Conservation (phyloP, 2,888 invertebrate genomes). For the Athalia cordata region DNA sequence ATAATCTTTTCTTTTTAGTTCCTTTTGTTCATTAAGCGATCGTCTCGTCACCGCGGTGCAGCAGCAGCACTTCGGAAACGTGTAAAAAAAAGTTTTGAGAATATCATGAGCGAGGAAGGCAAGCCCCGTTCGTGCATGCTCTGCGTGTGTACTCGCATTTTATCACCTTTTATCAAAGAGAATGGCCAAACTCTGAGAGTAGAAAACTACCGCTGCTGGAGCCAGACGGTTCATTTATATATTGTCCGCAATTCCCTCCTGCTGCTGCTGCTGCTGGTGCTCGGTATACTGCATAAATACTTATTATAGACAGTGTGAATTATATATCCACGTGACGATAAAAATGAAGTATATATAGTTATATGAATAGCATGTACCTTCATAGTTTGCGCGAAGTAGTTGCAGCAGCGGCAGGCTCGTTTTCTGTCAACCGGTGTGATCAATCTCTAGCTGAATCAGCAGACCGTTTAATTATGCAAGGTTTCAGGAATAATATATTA, state of each 20-base stretch:
- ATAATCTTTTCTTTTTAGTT: background rate
- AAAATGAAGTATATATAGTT: background rate
- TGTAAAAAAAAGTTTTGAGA: too few species aligned
- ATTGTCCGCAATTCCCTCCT: constrained; percentile 22
- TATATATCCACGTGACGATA: background rate
- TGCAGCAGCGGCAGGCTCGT: background rate
- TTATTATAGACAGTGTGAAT: too few species aligned
- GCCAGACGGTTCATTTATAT: constrained; percentile 10
- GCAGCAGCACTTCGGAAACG: background rate
- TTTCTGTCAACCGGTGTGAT: constrained; percentile 18
- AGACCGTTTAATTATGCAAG: constrained; percentile 43
- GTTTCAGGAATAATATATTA: constrained; percentile 33
- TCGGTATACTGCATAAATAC: background rate
- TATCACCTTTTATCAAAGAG: constrained; percentile 36
- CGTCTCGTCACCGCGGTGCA: background rate
- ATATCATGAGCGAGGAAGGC: too few species aligned
- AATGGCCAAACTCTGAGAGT: background rate
- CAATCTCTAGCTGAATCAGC: constrained; percentile 25
- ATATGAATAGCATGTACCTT: too few species aligned
- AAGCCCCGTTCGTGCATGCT: background rate
- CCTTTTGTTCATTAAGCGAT: background rate
- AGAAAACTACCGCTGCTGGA: background rate
- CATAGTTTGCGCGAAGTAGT: background rate
- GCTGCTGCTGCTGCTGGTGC: background rate
- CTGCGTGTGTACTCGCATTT: background rate